Evolutionary conservation across 2,888 invertebrate species (phyloP), one percentile per base, ranked within the genome.

Genomic region (Acrobasis consociella): DNA sequence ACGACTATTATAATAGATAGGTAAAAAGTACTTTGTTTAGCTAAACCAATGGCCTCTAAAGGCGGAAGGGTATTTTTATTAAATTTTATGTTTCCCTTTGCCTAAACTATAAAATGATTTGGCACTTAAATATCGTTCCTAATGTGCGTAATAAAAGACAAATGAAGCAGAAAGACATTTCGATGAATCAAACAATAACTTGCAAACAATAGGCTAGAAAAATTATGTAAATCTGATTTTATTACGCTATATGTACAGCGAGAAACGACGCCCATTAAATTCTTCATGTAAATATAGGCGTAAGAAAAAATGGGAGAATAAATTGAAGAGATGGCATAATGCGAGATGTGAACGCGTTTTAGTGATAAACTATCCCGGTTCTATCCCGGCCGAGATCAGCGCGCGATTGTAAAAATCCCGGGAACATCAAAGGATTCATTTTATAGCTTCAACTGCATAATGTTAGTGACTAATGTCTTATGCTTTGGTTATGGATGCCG

Each of bases 361-460:
- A 80, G 83, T 82, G 85, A 82, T 84, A 84, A 80, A 85, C 79
- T 82, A 77, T 75, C 72, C 67, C 68, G 70, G 75, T 73, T 69
- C 70, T 65, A 74, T 72, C 70, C 74, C 71, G 73, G 72, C 76
- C 71, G 76, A 82, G 80, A 85, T 82, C 80, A 75, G 73, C 64
- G 70, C 67, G 70, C 77, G 80, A 78, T 79, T 82, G 81, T 79
- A 78, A 82, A 86, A 86, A 87, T 89, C 89, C 86, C 75, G 74
- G 66, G 80, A 79, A 84, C 82, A 83, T 79, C 77, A 81, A 77
- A 73, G 86, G 88, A 87, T 89, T 70, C 72, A 68, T 83, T 89
- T 91, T 88, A 91, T 89, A 77, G 84, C 84, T 71, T 72, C 66
- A 69, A 68, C 75, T 69, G 89, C 76, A 89, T 90, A 90, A 90